phyloP scores from a whole-genome alignment of 2,797 vertebrate genomes.

The Podarcis siculus region DNA sequence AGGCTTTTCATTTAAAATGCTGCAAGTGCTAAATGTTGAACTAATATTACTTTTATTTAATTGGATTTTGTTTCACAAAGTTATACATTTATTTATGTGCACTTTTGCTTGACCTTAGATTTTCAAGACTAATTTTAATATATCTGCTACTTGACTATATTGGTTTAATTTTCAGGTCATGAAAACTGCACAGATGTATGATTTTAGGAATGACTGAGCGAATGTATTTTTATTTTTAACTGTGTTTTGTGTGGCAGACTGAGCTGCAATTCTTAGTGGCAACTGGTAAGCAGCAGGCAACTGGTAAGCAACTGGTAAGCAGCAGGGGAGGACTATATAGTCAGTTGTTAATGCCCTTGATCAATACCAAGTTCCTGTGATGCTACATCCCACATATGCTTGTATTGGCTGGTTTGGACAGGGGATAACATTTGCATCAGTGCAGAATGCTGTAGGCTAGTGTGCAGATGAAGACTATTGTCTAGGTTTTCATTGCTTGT shows the following conservation, averaged over 20 bases:
- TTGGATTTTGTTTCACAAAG: conserved; percentile 41
- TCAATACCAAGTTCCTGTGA: not conserved
- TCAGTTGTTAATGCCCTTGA: not conserved
- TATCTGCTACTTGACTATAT: not conserved
- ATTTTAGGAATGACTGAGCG: not conserved
- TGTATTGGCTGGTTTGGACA: not conserved
- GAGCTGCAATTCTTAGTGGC: not conserved
- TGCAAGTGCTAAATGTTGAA: not conserved
- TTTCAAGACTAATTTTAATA: conserved; percentile 12
- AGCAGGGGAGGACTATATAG: not conserved
- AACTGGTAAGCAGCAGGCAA: not conserved
- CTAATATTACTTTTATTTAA: conserved; percentile 28
- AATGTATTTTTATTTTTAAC: not conserved
- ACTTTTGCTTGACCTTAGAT: conserved; percentile 7
- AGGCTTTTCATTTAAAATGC: not conserved
- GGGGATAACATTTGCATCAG: not conserved
- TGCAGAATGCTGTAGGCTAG: not conserved
- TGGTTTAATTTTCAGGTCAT: not conserved
- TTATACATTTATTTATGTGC: conserved; percentile 20
- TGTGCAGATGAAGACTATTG: not conserved
- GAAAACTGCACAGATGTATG: not conserved
- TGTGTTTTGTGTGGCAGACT: not conserved
- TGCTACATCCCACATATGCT: not conserved
- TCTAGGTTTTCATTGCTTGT: not conserved
- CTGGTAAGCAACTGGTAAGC: not conserved